These are phyloP conservation scores for Saccostrea echinata DNA, from an alignment of 1,140 invertebrate species.

Conservation along the genomic window DNA sequence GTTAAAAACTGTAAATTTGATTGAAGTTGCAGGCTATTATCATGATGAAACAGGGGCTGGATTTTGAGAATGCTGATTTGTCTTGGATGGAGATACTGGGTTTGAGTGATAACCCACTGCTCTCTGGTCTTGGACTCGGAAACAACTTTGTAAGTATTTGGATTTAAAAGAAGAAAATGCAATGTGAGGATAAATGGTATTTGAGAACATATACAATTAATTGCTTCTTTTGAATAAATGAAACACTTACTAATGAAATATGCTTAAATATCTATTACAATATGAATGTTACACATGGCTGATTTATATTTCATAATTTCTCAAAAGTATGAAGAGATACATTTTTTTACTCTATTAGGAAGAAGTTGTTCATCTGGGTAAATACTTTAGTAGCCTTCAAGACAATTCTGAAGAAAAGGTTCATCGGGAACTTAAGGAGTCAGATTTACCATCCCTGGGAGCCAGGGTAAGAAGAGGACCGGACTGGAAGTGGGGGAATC, in stretches of 20 bases:
- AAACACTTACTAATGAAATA: too few relatives aligned
- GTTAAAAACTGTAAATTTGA: too few relatives aligned
- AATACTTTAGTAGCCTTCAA: background rate
- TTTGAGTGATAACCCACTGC: background rate
- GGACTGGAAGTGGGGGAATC: constrained; percentile 59
- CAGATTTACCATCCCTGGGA: constrained; percentile 50
- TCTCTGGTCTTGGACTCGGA: background rate
- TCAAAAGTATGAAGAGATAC: too few relatives aligned
- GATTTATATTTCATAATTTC: too few relatives aligned
- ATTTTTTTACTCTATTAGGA: background rate
- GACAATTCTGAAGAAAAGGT: background rate
- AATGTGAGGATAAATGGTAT: too few relatives aligned
- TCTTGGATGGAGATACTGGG: background rate
- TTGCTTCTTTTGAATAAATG: too few relatives aligned
- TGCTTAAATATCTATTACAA: too few relatives aligned
- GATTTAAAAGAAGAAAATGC: too few relatives aligned
- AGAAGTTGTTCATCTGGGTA: constrained; percentile 1
- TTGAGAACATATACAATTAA: too few relatives aligned
- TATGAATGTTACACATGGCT: too few relatives aligned
- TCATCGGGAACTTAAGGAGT: background rate
- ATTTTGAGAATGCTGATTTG: background rate
- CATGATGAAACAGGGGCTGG: background rate
- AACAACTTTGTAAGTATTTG: background rate
- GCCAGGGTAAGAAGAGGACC: constrained; percentile 55
- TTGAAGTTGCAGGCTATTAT: background rate